These are phyloP conservation scores for Perca schrenkii DNA, from an alignment of 2,113 vertebrate genomes.

Conservation along the genomic window DNA sequence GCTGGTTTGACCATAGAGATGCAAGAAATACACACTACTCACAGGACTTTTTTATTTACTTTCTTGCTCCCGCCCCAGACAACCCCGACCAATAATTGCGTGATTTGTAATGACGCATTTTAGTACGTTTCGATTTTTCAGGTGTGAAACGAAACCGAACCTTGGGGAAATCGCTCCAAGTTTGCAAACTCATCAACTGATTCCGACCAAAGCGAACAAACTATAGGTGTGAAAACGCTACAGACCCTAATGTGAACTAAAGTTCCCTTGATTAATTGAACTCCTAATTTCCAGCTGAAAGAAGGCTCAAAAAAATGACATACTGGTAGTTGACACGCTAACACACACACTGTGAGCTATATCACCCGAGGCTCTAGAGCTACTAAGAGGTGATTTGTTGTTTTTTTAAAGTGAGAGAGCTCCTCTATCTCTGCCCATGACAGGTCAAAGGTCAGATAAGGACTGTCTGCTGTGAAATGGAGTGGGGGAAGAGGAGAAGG, in stretches of 20 bases:
- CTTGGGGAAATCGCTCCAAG: too few species aligned
- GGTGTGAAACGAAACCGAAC: too few species aligned
- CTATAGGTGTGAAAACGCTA: too few species aligned
- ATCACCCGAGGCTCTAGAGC: neutral
- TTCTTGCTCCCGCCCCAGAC: too few species aligned
- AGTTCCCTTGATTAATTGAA: neutral
- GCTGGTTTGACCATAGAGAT: too few species aligned
- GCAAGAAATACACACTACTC: too few species aligned
- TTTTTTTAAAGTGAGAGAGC: conserved; percentile 62
- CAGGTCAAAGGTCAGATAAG: conserved; percentile 79
- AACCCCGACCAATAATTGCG: too few species aligned
- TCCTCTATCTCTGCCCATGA: conserved; percentile 72
- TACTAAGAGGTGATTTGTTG: conserved; percentile 68
- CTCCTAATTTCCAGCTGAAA: neutral
- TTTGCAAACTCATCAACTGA: too few species aligned
- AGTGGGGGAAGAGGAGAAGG: conserved; percentile 20
- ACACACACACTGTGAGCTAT: neutral
- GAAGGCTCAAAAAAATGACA: neutral
- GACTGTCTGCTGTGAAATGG: conserved; percentile 68
- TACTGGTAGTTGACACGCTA: neutral
- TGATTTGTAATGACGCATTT: too few species aligned
- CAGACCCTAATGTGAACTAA: neutral
- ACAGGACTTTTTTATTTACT: too few species aligned
- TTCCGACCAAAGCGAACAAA: too few species aligned
- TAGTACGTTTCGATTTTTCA: too few species aligned